Base-by-base conservation (phyloP, 2,797 vertebrate genomes). In the Acridotheres tristis region DNA sequence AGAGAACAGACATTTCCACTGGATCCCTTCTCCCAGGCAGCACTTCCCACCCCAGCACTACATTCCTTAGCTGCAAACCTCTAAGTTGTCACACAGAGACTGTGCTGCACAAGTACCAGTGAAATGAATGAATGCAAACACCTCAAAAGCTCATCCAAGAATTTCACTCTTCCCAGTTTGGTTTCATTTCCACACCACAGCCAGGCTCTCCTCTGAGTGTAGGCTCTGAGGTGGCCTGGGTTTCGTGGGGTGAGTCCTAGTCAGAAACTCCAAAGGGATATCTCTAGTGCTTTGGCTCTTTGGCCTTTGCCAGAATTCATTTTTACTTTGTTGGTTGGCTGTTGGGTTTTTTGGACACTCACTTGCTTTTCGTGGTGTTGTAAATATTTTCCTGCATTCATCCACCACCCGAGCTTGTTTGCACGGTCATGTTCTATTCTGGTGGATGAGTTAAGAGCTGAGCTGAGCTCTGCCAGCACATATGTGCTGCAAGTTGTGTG, bases 401-500 rank as follows among this genome's bases (percentile, higher is more conserved):
- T 90, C 27, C 42, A 36, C 58, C 82, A 95, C 85, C 91, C 77
- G 82, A 92, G 62, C 47, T 89, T 57, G 77, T 75, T 89, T 95
- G 72, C 66, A 58, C 0, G n/a, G 38, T 89, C 89, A 10, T 71
- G 38, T 84, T 95, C 90, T 96, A 84, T 95, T 94, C 83, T 88
- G 82, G 85, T 89, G 79, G 58, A 87, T 88, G 90, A 94, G 76
- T 91, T 93, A 94, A 92, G 84, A 90, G 88, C 88, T 61, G 72
- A 93, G 75, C 72, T 57, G 63, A 90, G 65, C 73, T 86, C 78
- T 95, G 90, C 91, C 89, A 89, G 36, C 79, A 77, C 84, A 92
- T 95, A 96, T 87, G 89, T 47, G 79, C 89, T 96, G 75, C 75
- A 91, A 95, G 91, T 94, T 93, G 88, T 80, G 93, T 67, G 72